phyloP scores from a whole-genome alignment of 2,113 vertebrate species.

The Zosterops hypoxanthus region DNA sequence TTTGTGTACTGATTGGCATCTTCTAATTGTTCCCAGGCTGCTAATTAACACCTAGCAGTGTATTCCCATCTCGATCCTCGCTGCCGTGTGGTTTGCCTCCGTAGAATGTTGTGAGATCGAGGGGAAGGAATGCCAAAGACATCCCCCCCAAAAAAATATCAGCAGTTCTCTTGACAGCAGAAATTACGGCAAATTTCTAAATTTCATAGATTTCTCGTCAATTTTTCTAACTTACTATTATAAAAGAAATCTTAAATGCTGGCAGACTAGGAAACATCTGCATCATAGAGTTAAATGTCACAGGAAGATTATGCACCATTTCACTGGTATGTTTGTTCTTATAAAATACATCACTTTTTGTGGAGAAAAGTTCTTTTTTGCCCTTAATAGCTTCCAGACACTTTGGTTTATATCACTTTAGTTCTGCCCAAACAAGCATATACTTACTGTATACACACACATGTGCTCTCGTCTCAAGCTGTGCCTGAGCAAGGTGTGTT shows the following conservation, averaged over 20 bases:
- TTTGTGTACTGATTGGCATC: background rate
- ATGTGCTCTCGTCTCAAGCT: accelerated
- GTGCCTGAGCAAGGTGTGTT: background rate
- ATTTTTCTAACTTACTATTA: background rate
- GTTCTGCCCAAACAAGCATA: background rate
- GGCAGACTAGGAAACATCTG: background rate
- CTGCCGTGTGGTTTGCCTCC: background rate
- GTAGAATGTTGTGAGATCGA: background rate
- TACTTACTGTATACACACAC: accelerated
- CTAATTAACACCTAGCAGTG: background rate
- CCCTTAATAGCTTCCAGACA: background rate
- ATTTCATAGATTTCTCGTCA: background rate
- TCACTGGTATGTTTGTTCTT: background rate
- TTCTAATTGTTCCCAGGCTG: background rate
- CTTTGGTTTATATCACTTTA: background rate
- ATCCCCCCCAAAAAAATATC: too few species aligned
- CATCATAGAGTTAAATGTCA: too few species aligned
- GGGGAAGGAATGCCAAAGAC: background rate
- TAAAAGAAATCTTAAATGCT: background rate
- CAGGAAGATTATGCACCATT: background rate
- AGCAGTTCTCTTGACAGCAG: background rate
- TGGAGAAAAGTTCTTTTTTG: background rate
- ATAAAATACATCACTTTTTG: background rate
- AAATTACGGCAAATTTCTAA: background rate
- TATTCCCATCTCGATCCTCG: background rate